phyloP scores from a whole-genome alignment of 2,797 vertebrate species.

The Macropus fuliginosus region DNA sequence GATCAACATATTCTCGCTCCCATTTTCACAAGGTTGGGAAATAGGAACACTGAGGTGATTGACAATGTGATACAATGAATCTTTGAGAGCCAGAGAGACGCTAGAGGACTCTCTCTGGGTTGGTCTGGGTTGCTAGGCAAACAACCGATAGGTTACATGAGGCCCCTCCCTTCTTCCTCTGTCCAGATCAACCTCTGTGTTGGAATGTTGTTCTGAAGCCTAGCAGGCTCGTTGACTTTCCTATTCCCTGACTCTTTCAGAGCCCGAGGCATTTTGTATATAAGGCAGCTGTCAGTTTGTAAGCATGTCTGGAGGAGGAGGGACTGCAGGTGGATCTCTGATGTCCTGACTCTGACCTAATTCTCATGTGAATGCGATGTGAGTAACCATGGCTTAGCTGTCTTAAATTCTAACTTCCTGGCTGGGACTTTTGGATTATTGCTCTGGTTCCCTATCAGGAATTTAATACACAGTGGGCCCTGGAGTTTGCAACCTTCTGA shows the following conservation, averaged over 20 bases:
- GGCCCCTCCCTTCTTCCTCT: neutral
- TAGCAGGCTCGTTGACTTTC: neutral
- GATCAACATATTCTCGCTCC: neutral
- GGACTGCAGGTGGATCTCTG: neutral
- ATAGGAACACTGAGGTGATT: neutral
- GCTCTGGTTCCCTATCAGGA: neutral
- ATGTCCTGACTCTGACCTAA: neutral
- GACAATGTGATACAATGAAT: slow-evolving; percentile 20
- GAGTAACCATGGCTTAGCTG: neutral
- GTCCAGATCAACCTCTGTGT: neutral
- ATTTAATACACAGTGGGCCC: neutral
- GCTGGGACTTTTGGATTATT: neutral
- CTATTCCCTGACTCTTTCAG: neutral
- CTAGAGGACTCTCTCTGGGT: neutral
- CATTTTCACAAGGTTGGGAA: neutral
- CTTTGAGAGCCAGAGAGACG: neutral
- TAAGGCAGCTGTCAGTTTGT: neutral
- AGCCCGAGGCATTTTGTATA: neutral
- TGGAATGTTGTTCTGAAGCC: slow-evolving; percentile 23
- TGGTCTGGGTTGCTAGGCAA: slow-evolving; percentile 26
- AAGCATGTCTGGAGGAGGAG: neutral
- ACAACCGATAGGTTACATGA: neutral
- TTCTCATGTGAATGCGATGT: neutral
- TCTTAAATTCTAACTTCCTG: neutral
- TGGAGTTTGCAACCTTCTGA: neutral